Percentiles rank a stretch among this genome's conserved stretches.
Evolutionary conservation across 2,113 vertebrate species (phyloP).

Genomic region (Etheostoma cragini): DNA sequence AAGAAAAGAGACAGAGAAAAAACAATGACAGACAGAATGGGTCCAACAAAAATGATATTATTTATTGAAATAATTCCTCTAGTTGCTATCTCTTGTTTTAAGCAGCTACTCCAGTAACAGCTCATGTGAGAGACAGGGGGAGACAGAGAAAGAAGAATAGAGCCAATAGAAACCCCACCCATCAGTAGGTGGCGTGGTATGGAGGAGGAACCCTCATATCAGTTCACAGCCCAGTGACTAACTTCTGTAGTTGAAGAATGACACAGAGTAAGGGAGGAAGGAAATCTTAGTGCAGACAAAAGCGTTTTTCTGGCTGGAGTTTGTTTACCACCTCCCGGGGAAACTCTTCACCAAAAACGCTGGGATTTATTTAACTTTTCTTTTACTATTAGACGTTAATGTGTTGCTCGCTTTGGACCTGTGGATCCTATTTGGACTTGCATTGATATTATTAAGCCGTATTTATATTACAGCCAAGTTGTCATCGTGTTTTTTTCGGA

Average conservation of each 20-base stretch:
- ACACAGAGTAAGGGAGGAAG: constrained; percentile 21
- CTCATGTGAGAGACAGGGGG: constrained; percentile 18
- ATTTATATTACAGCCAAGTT: neutral
- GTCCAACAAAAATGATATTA: neutral
- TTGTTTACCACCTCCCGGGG: constrained; percentile 36
- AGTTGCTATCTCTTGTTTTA: neutral
- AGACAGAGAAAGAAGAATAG: neutral
- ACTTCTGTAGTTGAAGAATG: neutral
- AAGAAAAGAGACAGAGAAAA: too few species aligned
- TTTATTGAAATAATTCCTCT: neutral
- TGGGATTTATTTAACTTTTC: constrained; percentile 22
- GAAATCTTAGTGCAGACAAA: constrained; percentile 21
- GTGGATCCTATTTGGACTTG: constrained; percentile 9
- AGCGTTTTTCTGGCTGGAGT: constrained; percentile 9
- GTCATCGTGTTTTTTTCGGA: neutral
- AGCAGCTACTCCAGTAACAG: neutral
- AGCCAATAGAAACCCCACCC: constrained; percentile 8
- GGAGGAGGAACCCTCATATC: neutral
- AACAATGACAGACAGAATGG: neutral
- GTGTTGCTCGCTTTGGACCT: neutral
- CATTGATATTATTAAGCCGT: neutral
- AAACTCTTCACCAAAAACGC: neutral
- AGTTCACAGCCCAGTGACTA: neutral
- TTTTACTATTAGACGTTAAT: neutral
- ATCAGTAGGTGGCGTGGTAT: neutral